These are phyloP conservation scores for Drosophila neutralis DNA, from an alignment of 2,888 invertebrate genomes.

Conservation along the genomic window DNA sequence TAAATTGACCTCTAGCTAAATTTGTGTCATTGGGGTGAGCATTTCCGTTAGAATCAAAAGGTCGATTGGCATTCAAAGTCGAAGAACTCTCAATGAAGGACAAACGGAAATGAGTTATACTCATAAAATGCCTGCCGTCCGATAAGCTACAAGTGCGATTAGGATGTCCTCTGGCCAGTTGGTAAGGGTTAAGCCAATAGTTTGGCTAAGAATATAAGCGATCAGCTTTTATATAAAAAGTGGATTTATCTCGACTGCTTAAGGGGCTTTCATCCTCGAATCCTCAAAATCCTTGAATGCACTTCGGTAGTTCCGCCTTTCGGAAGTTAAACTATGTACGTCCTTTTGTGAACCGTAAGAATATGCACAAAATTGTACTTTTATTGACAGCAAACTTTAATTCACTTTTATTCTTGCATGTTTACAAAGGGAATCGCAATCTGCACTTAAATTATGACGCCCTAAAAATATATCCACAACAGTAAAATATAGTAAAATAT, in stretches of 20 bases:
- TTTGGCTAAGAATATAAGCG: accelerated
- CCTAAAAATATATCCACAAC: neutral
- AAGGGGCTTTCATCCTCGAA: neutral
- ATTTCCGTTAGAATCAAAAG: neutral
- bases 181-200: neutral
- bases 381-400: neutral
- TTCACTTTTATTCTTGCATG: too few species aligned
- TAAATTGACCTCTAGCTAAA: neutral
- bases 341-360: neutral
- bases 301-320: neutral
- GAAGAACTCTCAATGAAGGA: neutral
- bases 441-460: too few species aligned
- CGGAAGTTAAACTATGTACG: too few species aligned
- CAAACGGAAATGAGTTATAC: neutral
- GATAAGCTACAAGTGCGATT: neutral
- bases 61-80: neutral
- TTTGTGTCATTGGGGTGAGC: neutral
- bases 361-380: neutral
- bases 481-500: neutral
- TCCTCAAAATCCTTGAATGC: neutral
- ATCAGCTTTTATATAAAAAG: neutral
- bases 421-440: too few species aligned
- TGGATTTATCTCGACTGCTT: neutral
- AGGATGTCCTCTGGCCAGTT: neutral
- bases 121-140: neutral